Evolutionary conservation across 2,888 invertebrate genomes (phyloP).

Genomic region (Cynaeus angustus): DNA sequence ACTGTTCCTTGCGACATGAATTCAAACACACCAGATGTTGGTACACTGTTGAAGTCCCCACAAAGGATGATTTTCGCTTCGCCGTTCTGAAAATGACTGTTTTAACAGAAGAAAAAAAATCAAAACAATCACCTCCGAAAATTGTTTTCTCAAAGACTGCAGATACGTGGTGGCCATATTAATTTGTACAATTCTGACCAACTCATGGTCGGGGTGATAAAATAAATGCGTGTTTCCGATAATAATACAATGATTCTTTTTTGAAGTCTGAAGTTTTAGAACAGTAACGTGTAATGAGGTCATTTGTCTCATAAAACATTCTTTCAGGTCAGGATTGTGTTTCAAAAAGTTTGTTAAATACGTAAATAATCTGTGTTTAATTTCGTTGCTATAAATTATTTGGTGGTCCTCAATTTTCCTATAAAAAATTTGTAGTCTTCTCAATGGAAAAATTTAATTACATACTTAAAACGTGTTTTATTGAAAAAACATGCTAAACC

Average conservation of each 20-base stretch:
- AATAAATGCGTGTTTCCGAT: constrained; percentile 90
- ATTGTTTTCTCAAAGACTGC: constrained; percentile 70
- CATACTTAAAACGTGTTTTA: constrained; percentile 79
- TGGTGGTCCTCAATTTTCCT: constrained; percentile 62
- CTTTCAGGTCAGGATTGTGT: constrained; percentile 73
- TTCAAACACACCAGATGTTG: constrained; percentile 87
- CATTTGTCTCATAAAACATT: constrained; percentile 76
- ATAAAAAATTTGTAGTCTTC: constrained; percentile 4
- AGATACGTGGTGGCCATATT: constrained; percentile 65
- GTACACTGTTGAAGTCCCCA: constrained; percentile 95
- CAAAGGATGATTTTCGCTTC: constrained; percentile 84
- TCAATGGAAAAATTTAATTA: constrained; percentile 6
- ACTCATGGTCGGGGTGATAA: constrained; percentile 90
- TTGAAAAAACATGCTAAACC: constrained; percentile 88
- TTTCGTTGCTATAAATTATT: constrained; percentile 75
- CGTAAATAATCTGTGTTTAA: constrained; percentile 74
- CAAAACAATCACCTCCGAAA: constrained; percentile 19
- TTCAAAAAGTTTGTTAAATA: constrained; percentile 76
- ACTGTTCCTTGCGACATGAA: constrained; percentile 83
- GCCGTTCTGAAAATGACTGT: constrained; percentile 51
- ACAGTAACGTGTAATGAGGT: constrained; percentile 78
- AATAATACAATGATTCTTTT: constrained; percentile 72
- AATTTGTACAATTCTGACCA: constrained; percentile 77
- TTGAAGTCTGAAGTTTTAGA: constrained; percentile 66
- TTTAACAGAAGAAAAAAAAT: background rate